phyloP scores from a whole-genome alignment of 2,113 vertebrate genomes.

The Hoplias malabaricus region DNA sequence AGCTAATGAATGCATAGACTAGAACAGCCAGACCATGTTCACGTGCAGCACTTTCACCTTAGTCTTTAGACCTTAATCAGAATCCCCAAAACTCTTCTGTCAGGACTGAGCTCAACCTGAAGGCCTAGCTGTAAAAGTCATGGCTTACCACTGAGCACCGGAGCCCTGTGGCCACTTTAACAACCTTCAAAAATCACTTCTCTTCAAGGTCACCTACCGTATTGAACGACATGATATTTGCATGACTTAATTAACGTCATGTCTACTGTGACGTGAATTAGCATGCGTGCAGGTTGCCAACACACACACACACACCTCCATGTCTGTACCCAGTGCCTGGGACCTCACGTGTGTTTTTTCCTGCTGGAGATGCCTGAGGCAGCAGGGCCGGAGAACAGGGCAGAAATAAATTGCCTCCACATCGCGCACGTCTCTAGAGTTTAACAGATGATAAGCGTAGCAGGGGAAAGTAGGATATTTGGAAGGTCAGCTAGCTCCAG shows the following conservation, averaged over 20 bases:
- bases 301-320: slow-evolving; percentile 2
- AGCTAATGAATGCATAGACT: too few relatives aligned
- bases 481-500: slow-evolving; percentile 58
- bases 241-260: slow-evolving; percentile 11
- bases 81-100: too few relatives aligned
- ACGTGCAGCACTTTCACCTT: too few relatives aligned
- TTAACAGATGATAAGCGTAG: slow-evolving; percentile 56
- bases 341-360: slow-evolving; percentile 36
- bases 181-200: neutral
- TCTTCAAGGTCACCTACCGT: slow-evolving; percentile 25
- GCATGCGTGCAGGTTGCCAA: neutral
- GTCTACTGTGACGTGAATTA: slow-evolving; percentile 36
- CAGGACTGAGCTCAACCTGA: too few relatives aligned
- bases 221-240: slow-evolving; percentile 21
- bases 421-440: slow-evolving; percentile 58
- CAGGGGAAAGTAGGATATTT: slow-evolving; percentile 41
- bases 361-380: slow-evolving; percentile 41
- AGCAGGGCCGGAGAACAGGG: slow-evolving; percentile 53
- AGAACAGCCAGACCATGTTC: too few relatives aligned
- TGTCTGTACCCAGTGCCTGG: neutral
- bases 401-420: slow-evolving; percentile 65
- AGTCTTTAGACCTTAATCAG: too few relatives aligned
- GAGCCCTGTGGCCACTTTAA: neutral
- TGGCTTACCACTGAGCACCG: too few relatives aligned
- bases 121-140: too few relatives aligned